Percentiles rank a stretch among this genome's conserved stretches.
Evolutionary conservation across 2,113 vertebrate genomes (phyloP).

Genomic region (Sapajus apella): DNA sequence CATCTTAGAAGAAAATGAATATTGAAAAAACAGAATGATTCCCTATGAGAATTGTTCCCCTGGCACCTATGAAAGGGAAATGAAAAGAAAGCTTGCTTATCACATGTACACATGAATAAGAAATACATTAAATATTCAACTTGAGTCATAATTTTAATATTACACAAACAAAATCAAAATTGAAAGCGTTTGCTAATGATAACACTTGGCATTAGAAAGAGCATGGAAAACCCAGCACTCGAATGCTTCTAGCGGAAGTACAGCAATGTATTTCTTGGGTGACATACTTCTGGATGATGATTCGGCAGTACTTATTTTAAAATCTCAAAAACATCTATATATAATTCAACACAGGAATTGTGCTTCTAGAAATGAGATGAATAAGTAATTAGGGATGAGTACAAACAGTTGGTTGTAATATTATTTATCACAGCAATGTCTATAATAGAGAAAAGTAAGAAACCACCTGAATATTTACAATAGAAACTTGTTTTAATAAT

Average conservation of each 20-base stretch:
- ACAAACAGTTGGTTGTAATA: neutral
- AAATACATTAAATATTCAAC: neutral
- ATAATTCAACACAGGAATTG: constrained; percentile 9
- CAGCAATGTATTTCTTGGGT: neutral
- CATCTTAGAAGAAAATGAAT: neutral
- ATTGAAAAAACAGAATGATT: neutral
- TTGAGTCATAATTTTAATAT: neutral
- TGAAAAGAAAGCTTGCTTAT: neutral
- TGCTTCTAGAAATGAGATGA: constrained; percentile 1
- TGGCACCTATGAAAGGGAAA: neutral
- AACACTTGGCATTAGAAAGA: neutral
- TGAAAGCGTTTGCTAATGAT: neutral
- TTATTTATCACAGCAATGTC: neutral
- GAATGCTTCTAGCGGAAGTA: neutral
- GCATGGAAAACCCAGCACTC: neutral
- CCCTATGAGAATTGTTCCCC: neutral
- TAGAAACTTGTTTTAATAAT: constrained; percentile 31
- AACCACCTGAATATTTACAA: constrained; percentile 15
- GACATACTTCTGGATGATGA: neutral
- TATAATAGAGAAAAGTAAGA: neutral
- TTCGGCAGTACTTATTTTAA: neutral
- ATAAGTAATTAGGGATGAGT: neutral
- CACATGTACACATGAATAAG: neutral
- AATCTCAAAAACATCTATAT: neutral
- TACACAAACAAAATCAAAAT: neutral